Evolutionary conservation across 2,888 invertebrate genomes (phyloP), one percentile per base, ranked within the genome.

Genomic region (Tridacna gigas): DNA sequence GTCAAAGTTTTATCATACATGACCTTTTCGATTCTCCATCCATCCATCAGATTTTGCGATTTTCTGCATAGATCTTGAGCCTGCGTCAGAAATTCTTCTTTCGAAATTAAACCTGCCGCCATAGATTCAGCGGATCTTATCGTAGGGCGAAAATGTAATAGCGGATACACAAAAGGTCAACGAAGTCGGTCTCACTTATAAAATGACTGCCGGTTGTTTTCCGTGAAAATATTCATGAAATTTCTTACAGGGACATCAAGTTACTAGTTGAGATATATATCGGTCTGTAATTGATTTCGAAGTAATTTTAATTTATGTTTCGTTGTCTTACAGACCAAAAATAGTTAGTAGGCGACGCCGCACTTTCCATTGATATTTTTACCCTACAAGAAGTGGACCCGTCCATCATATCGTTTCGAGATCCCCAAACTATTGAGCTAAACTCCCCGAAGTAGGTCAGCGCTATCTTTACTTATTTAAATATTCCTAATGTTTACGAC

Each of bases 11-110:
- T 37, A 20, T 56, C 56, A 56, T 56, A 56, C 56, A 26, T 37
- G n/a, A 78, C 79, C 83, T 66, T 73, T 74, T 83, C 80, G 26
- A 89, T 26, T 74, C 86, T 82, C 91, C 91, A 91, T 15, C 48
- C 74, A 80, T 91, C 90, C 75, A 86, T 77, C 69, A 84, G 78
- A 47, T 78, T 66, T 75, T 76, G 78, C 60, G 95, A 95, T 77
- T 94, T 77, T 77, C 87, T 80, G 26, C 94, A 88, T 45, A 96
- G 93, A 74, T 90, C 91, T 90, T 93, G 91, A 12, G 94, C 94
- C 84, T 94, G 92, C 67, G 90, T 88, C 26, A 94, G 82, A 91
- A 95, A 96, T 89, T 95, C 94, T 67, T 95, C 95, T 95, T 95
- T 95, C 79, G 95, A 91, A 89, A 91, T 90, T 87, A 89, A 90